Percentiles rank a stretch among this genome's conserved stretches.
Conservation (phyloP, 2,113 vertebrate genomes). For the Odocoileus virginianus region DNA sequence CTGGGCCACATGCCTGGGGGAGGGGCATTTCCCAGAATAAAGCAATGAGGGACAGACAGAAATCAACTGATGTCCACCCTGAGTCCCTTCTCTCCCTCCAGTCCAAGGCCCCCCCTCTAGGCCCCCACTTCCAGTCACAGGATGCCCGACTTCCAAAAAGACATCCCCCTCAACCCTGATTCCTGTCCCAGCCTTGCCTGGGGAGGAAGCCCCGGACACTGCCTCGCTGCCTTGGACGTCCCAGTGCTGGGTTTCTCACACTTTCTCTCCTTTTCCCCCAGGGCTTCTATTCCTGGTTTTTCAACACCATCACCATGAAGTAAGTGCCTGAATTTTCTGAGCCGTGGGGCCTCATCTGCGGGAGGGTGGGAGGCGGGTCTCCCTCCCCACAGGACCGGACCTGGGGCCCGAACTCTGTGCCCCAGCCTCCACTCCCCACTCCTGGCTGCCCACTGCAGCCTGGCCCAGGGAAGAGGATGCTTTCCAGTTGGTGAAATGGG, state of each 20-base stretch:
- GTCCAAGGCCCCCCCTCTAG: not conserved
- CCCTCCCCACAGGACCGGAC: not conserved
- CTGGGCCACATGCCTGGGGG: not conserved
- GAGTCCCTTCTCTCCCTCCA: not conserved
- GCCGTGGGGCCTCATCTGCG: not conserved
- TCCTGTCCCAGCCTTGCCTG: not conserved
- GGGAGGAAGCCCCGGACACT: not conserved
- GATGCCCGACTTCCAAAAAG: not conserved
- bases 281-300: constrained; percentile 97
- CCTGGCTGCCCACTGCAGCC: rapidly evolving
- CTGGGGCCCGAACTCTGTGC: not conserved
- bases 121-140: not conserved
- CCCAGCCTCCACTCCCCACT: not conserved
- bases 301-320: constrained; percentile 96
- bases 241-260: not conserved
- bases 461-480: rapidly evolving
- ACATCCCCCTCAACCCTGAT: not conserved
- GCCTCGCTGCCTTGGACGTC: not conserved
- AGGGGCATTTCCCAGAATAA: not conserved
- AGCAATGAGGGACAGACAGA: not conserved
- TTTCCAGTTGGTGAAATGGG: not conserved
- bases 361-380: rapidly evolving
- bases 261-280: constrained; percentile 71
- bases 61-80: not conserved
- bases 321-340: constrained; percentile 82